Evolutionary conservation across 1,140 invertebrate genomes (phyloP).

Genomic region (Drosophila albomicans): DNA sequence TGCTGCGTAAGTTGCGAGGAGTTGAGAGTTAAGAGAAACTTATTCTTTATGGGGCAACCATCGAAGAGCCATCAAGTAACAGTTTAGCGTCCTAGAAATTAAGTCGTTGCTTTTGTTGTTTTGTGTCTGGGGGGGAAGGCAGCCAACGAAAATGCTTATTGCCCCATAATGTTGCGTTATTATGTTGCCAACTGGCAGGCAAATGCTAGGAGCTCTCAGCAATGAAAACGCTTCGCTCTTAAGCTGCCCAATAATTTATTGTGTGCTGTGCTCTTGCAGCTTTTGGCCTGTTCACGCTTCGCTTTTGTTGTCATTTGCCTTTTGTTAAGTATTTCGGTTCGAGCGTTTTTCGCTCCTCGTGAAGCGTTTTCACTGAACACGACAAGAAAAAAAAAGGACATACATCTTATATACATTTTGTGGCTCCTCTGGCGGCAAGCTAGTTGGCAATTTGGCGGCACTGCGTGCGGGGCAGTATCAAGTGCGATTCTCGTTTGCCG

Average conservation of each 20-base stretch:
- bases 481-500: conserved; percentile 31
- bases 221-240: conserved; percentile 38
- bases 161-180: conserved; percentile 49
- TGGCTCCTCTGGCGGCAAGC: conserved; percentile 34
- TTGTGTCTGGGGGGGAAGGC: neutral
- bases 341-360: conserved; percentile 28
- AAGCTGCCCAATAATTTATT: conserved; percentile 43
- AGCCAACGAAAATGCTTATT: conserved; percentile 18
- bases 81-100: conserved; percentile 43
- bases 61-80: conserved; percentile 43
- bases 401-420: conserved; percentile 7
- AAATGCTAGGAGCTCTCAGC: conserved; percentile 10
- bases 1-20: conserved; percentile 21
- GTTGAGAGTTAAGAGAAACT: conserved; percentile 38
- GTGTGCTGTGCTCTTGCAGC: conserved; percentile 27
- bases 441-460: conserved; percentile 52
- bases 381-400: neutral
- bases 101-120: conserved; percentile 26
- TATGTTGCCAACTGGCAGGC: conserved; percentile 30
- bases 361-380: conserved; percentile 23
- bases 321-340: conserved; percentile 51
- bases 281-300: conserved; percentile 6
- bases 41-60: conserved; percentile 38
- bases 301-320: conserved; percentile 40
- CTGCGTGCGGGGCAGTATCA: conserved; percentile 35